Evolutionary conservation across 2,797 vertebrate genomes (phyloP), one percentile per base, ranked within the genome.

Genomic region (Pipistrellus pipistrellus): DNA sequence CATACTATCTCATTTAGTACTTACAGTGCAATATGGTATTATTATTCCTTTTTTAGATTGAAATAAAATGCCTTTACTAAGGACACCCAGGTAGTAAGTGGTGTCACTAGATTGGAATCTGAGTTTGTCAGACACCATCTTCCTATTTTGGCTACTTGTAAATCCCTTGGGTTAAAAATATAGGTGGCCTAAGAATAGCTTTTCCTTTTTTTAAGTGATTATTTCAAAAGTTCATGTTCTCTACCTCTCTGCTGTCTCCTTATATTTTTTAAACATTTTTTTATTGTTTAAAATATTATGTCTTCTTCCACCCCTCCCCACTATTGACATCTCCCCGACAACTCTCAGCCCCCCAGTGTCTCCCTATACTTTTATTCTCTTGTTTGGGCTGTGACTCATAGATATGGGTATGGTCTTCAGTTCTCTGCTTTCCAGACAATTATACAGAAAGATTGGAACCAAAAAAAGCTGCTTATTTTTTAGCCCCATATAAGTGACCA

Each of bases 311-410:
- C 25, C 5, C 25, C 57, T 3, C 25, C 25, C 5, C 57, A 4
- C 25, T 14, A 30, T 59, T 59, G 57, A 59, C 57, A 25, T 27
- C 25, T 59, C 11, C 25, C 12, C 5, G 5, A 12, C 25, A 23
- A 59, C 57, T 59, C 25, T 25, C 57, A 13, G 4, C 21, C 23
- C 23, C 57, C 11, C 57, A 59, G 57, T 71, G 8, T 30, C 27
- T 72, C 41, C 32, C 3, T 86, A 38, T 86, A 92, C 1, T 57
- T 88, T 83, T 82, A 66, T 88, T 88, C 35, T 83, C 77, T 88
- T 93, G n/a, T 15, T 46, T 82, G 48, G 4, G 7, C 17, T 88
- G 32, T 71, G 48, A 68, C n/a, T 66, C 41, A 76, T 15, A 48
- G 48, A 76, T 13, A 35, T 75, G 4, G 1, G 44, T 46, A 59